Evolutionary conservation across 2,113 vertebrate genomes (phyloP).

Genomic region (Euleptes europaea): DNA sequence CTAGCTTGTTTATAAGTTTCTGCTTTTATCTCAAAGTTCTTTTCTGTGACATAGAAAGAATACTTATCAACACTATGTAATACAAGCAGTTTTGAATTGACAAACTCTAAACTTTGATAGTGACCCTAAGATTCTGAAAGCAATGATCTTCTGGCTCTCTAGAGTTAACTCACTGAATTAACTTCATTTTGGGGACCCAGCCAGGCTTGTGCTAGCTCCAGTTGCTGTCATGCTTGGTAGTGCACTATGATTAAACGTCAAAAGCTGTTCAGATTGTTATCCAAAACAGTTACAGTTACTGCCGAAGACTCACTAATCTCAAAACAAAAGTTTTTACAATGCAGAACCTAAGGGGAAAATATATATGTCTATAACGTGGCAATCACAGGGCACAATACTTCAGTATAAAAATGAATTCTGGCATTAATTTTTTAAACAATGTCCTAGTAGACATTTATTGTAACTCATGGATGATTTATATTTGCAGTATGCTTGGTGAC

Average conservation of each 20-base stretch:
- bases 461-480: not conserved
- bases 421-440: not conserved
- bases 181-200: not conserved
- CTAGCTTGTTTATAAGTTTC: slow-evolving; percentile 38
- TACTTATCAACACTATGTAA: not conserved
- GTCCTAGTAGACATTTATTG: not conserved
- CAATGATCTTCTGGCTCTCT: not conserved
- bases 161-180: not conserved
- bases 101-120: not conserved
- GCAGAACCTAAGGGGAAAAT: not conserved
- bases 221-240: not conserved
- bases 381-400: not conserved
- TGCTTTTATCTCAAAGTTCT: slow-evolving; percentile 39
- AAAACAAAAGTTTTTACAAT: not conserved
- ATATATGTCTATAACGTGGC: not conserved
- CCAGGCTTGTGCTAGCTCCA: not conserved
- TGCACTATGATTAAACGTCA: not conserved
- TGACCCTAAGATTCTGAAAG: not conserved
- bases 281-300: not conserved
- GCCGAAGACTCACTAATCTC: not conserved
- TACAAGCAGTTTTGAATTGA: slow-evolving; percentile 14
- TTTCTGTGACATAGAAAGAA: slow-evolving; percentile 15
- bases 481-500: not conserved
- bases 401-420: not conserved
- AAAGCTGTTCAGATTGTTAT: not conserved